These are phyloP conservation scores for Turritopsis rubra DNA, from an alignment of 30 jellyfish, hydroid and myxozoan species.

Conservation along the genomic window DNA sequence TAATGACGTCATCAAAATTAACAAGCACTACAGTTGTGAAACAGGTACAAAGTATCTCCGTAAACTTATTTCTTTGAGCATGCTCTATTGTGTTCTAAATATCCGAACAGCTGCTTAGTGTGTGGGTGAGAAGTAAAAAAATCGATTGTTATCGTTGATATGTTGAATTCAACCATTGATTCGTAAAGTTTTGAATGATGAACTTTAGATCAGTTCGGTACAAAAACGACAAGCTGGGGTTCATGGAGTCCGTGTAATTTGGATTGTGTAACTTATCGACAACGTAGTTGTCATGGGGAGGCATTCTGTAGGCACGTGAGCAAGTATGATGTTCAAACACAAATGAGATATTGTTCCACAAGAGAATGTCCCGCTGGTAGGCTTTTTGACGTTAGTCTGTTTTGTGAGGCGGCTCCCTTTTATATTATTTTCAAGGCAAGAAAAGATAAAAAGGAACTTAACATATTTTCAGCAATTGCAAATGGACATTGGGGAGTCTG, in stretches of 20 bases:
- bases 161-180: too few species aligned
- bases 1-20: neutral
- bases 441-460: too few species aligned
- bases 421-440: too few species aligned
- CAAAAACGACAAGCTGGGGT: neutral
- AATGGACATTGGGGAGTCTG: neutral
- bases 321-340: conserved; percentile 7
- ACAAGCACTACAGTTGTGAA: neutral
- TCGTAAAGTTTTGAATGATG: neutral
- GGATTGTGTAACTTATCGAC: neutral
- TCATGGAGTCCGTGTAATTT: conserved; percentile 2
- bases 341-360: conserved; percentile 1
- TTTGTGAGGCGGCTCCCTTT: too few species aligned
- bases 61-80: too few species aligned
- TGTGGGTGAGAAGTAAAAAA: too few species aligned
- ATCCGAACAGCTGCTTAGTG: too few species aligned
- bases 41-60: neutral
- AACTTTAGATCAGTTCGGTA: neutral
- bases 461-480: too few species aligned
- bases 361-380: neutral
- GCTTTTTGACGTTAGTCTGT: too few species aligned
- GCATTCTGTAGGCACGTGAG: neutral
- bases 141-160: too few species aligned
- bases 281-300: conserved; percentile 1
- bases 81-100: too few species aligned